Percentiles rank a stretch among this genome's conserved stretches.
Evolutionary conservation across 1,140 invertebrate species (phyloP).

Genomic region (Drosophila subobscura): DNA sequence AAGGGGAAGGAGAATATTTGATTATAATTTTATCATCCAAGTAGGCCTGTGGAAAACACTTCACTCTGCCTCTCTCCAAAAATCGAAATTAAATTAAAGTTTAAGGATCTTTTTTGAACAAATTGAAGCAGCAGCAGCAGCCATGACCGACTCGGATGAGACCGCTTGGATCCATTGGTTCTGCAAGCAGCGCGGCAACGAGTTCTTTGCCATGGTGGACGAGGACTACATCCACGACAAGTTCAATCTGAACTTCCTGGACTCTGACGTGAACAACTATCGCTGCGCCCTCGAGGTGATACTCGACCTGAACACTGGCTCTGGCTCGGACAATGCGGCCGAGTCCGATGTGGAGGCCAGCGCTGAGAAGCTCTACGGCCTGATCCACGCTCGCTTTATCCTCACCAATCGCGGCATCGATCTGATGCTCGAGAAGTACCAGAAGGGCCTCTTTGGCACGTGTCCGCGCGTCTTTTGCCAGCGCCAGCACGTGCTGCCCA

Average conservation of each 20-base stretch:
- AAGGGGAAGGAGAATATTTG: neutral
- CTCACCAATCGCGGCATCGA: slow-evolving; percentile 99
- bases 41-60: neutral
- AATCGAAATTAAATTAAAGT: neutral
- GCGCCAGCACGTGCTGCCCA: slow-evolving; percentile 96
- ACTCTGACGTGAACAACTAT: slow-evolving; percentile 68
- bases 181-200: slow-evolving; percentile 71
- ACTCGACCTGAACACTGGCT: slow-evolving; percentile 88
- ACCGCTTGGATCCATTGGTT: slow-evolving; percentile 70
- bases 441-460: slow-evolving; percentile 98
- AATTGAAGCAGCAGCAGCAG: neutral
- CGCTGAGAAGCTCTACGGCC: slow-evolving; percentile 99
- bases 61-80: no score
- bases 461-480: slow-evolving; percentile 99
- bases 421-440: slow-evolving; percentile 99
- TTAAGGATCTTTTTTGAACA: neutral
- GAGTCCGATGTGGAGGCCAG: slow-evolving; percentile 99
- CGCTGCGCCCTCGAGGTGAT: slow-evolving; percentile 63
- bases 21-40: neutral
- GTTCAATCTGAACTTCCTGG: slow-evolving; percentile 69
- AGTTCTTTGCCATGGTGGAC: slow-evolving; percentile 68
- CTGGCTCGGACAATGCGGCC: slow-evolving; percentile 97
- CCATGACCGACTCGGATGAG: slow-evolving; percentile 67
- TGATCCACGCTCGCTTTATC: slow-evolving; percentile 99
- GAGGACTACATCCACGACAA: slow-evolving; percentile 75